Percentiles rank a stretch among this genome's conserved stretches.
Evolutionary conservation across 2,888 invertebrate species (phyloP).

Genomic region (Hyalella azteca): DNA sequence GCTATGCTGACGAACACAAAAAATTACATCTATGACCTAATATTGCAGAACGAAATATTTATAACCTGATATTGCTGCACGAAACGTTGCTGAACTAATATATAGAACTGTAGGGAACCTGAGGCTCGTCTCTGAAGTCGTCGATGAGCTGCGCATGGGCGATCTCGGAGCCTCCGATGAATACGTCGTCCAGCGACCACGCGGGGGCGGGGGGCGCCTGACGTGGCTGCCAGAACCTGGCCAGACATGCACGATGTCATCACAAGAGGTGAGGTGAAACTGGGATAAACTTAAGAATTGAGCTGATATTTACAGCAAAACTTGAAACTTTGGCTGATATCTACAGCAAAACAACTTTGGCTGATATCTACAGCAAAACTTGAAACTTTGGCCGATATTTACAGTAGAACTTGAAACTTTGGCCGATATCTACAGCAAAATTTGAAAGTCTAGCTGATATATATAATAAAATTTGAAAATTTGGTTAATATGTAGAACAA

Average conservation of each 20-base stretch:
- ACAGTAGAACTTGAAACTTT: too few relatives aligned
- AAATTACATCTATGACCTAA: background rate
- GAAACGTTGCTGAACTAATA: too few relatives aligned
- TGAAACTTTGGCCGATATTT: too few relatives aligned
- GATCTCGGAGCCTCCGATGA: conserved; percentile 64
- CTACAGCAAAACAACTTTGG: too few relatives aligned
- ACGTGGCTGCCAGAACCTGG: conserved; percentile 57
- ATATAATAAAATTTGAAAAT: too few relatives aligned
- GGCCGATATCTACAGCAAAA: too few relatives aligned
- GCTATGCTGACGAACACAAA: background rate
- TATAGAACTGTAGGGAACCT: background rate
- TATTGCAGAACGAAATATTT: background rate
- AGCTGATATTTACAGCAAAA: too few relatives aligned
- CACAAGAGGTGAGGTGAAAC: background rate
- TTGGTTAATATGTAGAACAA: too few relatives aligned
- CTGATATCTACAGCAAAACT: too few relatives aligned
- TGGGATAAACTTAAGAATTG: background rate
- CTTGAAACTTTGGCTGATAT: too few relatives aligned
- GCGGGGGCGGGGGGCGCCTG: conserved; percentile 59
- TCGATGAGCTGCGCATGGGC: conserved; percentile 62
- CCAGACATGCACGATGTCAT: background rate
- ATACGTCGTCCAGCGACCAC: conserved; percentile 64
- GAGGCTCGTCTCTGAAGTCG: conserved; percentile 59
- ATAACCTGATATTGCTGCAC: background rate
- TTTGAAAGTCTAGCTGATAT: too few relatives aligned